Conservation (phyloP, 2,797 vertebrate species). For the Anguilla anguilla region DNA sequence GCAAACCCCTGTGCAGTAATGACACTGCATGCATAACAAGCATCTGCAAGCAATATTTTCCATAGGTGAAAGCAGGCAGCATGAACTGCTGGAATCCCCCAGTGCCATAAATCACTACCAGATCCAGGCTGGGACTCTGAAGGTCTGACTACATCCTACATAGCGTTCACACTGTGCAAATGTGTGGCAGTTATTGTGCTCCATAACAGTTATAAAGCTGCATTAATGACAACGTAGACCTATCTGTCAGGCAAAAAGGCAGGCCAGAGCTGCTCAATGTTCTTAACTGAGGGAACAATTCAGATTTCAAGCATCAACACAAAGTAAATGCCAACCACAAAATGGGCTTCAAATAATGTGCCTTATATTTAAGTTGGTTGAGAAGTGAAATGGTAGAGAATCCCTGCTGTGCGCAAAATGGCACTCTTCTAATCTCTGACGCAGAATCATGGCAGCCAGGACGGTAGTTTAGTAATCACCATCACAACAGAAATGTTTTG, state of each 20-base stretch:
- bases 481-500: not conserved
- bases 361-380: not conserved
- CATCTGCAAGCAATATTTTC: not conserved
- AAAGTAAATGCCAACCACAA: not conserved
- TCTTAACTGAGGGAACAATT: not conserved
- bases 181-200: not conserved
- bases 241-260: not conserved
- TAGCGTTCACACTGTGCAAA: not conserved
- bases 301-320: not conserved
- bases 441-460: not conserved
- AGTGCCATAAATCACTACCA: not conserved
- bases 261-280: not conserved
- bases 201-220: not conserved
- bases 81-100: not conserved
- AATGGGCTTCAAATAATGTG: not conserved
- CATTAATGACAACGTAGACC: not conserved
- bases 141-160: not conserved
- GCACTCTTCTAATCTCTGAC: conserved; percentile 3
- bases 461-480: not conserved
- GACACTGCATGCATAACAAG: not conserved
- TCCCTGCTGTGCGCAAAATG: not conserved
- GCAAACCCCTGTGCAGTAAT: not conserved
- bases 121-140: not conserved
- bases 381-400: not conserved
- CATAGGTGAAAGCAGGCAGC: not conserved